phyloP scores from a whole-genome alignment of 2,888 invertebrate genomes.

The Sphaerophoria taeniata region DNA sequence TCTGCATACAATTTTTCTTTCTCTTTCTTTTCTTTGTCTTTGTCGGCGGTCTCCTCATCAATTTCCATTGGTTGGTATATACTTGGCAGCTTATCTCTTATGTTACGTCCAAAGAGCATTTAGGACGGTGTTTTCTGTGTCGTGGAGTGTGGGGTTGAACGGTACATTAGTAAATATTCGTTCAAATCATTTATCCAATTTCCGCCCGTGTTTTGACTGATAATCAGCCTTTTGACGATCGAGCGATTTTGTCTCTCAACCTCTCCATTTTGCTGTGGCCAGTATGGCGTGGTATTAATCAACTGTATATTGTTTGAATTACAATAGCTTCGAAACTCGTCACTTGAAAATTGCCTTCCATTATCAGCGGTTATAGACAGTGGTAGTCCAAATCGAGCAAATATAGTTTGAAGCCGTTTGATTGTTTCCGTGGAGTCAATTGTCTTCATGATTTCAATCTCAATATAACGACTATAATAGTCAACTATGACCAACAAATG shows the following conservation, averaged over 20 bases:
- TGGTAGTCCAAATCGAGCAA: constrained; percentile 75
- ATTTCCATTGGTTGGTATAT: constrained; percentile 21
- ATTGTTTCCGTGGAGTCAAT: constrained; percentile 7
- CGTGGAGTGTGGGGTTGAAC: constrained; percentile 75
- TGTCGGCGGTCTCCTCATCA: constrained; percentile 24
- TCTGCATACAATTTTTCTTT: constrained; percentile 35
- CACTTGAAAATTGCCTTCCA: constrained; percentile 75
- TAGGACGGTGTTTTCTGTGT: constrained; percentile 76
- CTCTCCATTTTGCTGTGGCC: constrained; percentile 75
- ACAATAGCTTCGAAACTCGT: constrained; percentile 66
- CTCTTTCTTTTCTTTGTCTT: constrained; percentile 35
- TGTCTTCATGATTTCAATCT: constrained; percentile 5
- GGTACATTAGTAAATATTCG: constrained; percentile 33
- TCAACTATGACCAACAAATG: constrained; percentile 2
- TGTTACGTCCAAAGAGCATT: constrained; percentile 72
- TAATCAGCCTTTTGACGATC: constrained; percentile 75
- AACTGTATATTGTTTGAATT: constrained; percentile 60
- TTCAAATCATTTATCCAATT: constrained; percentile 73
- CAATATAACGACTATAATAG: constrained; percentile 1
- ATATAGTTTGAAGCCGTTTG: constrained; percentile 7
- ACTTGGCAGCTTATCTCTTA: constrained; percentile 70
- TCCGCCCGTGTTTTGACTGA: constrained; percentile 50
- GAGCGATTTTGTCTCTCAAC: constrained; percentile 76
- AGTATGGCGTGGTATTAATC: constrained; percentile 71
- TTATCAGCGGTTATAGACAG: constrained; percentile 73